These are phyloP conservation scores for Drosophila ficusphila DNA, from an alignment of 1,140 invertebrate genomes.

Conservation along the genomic window DNA sequence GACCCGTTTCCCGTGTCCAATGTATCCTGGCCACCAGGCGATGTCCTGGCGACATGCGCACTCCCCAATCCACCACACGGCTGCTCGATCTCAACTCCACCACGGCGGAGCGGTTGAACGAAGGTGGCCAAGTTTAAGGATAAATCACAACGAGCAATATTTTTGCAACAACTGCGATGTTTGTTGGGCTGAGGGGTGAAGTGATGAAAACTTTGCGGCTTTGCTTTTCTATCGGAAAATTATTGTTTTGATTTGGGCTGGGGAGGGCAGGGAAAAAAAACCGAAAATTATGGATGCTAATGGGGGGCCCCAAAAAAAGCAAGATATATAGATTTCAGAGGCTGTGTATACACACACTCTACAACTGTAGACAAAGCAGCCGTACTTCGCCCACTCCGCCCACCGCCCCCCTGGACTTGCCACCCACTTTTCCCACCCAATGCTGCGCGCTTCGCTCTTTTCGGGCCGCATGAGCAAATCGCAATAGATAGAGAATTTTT, in stretches of 20 bases:
- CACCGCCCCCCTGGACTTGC: neutral
- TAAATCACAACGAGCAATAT: conserved; percentile 66
- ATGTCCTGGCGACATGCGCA: conserved; percentile 60
- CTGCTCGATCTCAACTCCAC: conserved; percentile 16
- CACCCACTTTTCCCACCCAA: conserved; percentile 17
- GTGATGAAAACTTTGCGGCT: conserved; percentile 30
- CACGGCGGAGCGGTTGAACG: conserved; percentile 20
- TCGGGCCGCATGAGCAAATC: conserved; percentile 81
- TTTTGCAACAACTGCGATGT: conserved; percentile 51
- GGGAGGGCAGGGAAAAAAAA: conserved; percentile 9
- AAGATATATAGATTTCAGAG: conserved; percentile 24
- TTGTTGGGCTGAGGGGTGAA: neutral
- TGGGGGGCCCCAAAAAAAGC: conserved; percentile 26
- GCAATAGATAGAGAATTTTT: conserved; percentile 84
- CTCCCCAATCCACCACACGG: conserved; percentile 42
- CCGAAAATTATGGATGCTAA: conserved; percentile 64
- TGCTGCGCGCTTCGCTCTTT: conserved; percentile 73
- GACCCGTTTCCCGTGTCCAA: conserved; percentile 18
- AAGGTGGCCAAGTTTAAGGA: conserved; percentile 77
- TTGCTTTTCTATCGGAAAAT: conserved; percentile 27
- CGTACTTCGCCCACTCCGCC: conserved; percentile 58
- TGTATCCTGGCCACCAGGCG: conserved; percentile 56
- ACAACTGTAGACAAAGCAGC: conserved; percentile 55
- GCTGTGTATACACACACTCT: conserved; percentile 38
- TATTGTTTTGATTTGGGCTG: conserved; percentile 45